phyloP scores from a whole-genome alignment of 2,888 invertebrate species.

The Priocnemis perturbator region DNA sequence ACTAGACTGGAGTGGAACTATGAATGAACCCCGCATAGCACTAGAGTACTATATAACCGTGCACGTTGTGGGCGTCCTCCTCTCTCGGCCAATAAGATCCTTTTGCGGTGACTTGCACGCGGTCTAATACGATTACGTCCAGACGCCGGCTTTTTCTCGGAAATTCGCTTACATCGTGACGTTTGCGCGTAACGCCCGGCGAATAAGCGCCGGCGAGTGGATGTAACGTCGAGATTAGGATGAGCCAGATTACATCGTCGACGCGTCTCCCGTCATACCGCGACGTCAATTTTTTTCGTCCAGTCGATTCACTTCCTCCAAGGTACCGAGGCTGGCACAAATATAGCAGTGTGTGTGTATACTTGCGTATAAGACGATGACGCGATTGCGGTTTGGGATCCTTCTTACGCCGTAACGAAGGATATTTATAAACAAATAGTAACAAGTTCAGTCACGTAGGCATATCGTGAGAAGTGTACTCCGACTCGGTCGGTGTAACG shows the following conservation, averaged over 20 bases:
- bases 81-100: conserved; percentile 64
- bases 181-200: background rate
- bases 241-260: no score
- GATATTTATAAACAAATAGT: no score
- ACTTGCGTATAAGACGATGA: no score
- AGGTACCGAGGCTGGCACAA: no score
- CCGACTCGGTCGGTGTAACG: no score
- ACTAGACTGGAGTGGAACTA: conserved; percentile 69
- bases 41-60: conserved; percentile 69
- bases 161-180: conserved; percentile 41
- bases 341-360: no score
- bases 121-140: conserved; percentile 50
- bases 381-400: no score
- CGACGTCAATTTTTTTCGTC: background rate
- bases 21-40: conserved; percentile 70
- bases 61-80: conserved; percentile 69
- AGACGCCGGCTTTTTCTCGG: conserved; percentile 52
- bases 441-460: no score
- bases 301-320: no score
- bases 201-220: background rate
- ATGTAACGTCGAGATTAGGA: no score
- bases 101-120: conserved; percentile 47
- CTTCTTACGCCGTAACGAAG: no score
- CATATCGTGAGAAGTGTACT: no score
- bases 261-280: conserved; percentile 1